Evolutionary conservation across 2,797 vertebrate species (phyloP).

Genomic region (Vespertilio murinus): DNA sequence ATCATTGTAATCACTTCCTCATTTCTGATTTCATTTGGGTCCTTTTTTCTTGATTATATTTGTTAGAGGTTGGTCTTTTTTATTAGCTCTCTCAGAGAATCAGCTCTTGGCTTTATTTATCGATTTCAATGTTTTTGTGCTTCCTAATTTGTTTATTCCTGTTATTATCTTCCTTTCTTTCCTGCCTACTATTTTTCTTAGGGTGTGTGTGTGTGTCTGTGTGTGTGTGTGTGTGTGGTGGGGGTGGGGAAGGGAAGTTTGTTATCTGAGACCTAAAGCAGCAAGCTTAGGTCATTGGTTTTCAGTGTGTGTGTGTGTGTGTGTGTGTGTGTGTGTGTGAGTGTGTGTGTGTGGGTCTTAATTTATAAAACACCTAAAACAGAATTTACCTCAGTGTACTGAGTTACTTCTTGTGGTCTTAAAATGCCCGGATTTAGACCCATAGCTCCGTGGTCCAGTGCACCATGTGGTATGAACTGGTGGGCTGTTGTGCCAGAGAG

Average conservation of each 20-base stretch:
- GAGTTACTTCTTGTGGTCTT: neutral
- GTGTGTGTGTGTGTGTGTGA: too few relatives aligned
- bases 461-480: neutral
- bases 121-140: conserved; percentile 41
- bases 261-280: neutral
- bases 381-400: neutral
- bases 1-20: conserved; percentile 57
- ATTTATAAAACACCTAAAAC: neutral
- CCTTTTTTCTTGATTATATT: conserved; percentile 56
- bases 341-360: neutral
- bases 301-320: neutral
- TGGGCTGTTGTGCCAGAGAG: neutral
- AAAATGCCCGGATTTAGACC: neutral
- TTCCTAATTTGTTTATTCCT: conserved; percentile 68
- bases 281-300: neutral
- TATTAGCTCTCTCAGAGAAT: conserved; percentile 54
- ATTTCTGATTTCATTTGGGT: conserved; percentile 58
- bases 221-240: neutral
- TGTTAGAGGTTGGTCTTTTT: conserved; percentile 61
- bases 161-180: conserved; percentile 57
- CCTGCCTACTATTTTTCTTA: neutral
- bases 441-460: neutral
- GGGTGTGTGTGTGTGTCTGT: neutral
- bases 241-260: neutral
- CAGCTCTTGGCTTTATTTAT: conserved; percentile 62